Percentiles rank a stretch among this genome's conserved stretches.
phyloP scores from a whole-genome alignment of 2,113 vertebrate species.

The Ivindomyrus marchei region DNA sequence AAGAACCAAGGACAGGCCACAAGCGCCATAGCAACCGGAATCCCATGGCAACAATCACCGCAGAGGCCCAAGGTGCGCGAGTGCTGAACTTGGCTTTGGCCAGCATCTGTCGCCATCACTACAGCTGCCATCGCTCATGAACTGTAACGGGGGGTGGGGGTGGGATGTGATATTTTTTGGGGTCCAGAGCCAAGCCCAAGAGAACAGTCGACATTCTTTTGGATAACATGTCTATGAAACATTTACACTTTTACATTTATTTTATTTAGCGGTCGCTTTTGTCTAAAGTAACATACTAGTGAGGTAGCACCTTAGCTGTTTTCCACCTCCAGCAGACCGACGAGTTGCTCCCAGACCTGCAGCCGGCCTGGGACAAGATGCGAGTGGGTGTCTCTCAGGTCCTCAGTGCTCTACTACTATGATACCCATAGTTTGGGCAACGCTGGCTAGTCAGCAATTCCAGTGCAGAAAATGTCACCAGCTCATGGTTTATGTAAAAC shows the following conservation, averaged over 20 bases:
- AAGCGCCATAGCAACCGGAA: background rate
- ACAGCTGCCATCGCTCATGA: conserved; percentile 35
- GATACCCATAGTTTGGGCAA: background rate
- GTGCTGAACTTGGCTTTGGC: background rate
- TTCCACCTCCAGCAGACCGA: conserved; percentile 34
- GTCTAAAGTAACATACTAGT: background rate
- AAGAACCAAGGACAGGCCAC: background rate
- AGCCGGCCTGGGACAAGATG: background rate
- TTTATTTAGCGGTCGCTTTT: background rate
- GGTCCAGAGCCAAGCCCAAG: conserved; percentile 32
- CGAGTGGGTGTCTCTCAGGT: background rate
- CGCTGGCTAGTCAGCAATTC: background rate
- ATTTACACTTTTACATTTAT: conserved; percentile 31
- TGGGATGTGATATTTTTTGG: conserved; percentile 44
- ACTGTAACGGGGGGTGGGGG: conserved; percentile 28
- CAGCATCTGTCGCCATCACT: conserved; percentile 55
- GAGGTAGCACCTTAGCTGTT: background rate
- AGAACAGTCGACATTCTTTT: conserved; percentile 50
- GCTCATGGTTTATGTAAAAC: background rate
- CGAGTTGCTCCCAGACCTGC: background rate
- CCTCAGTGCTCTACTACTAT: background rate
- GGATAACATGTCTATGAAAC: conserved; percentile 47
- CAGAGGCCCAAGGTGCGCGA: conserved; percentile 9
- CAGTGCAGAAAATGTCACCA: background rate
- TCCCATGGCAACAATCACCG: conserved; percentile 2